Evolutionary conservation across 1,140 invertebrate species (phyloP).

Genomic region (Drusus annulatus): DNA sequence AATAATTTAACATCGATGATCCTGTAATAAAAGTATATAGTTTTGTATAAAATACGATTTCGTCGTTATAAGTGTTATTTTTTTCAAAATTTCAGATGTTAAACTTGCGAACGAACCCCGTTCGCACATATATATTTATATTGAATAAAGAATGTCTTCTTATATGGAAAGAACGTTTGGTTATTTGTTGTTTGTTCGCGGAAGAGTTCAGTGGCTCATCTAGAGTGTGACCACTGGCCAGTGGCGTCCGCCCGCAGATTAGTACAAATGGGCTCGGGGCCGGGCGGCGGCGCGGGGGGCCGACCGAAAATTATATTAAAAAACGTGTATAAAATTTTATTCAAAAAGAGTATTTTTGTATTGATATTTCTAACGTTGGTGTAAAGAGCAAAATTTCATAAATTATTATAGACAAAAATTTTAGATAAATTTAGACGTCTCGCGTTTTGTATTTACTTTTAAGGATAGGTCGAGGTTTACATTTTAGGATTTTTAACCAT

Average conservation of each 20-base stretch:
- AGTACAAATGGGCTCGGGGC: constrained; percentile 66
- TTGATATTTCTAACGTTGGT: constrained; percentile 73
- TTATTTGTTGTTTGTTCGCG: too few relatives aligned
- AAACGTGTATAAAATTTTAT: constrained; percentile 72
- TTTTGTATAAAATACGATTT: constrained; percentile 60
- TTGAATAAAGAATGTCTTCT: constrained; percentile 46
- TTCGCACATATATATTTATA: constrained; percentile 59
- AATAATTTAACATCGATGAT: constrained; percentile 59
- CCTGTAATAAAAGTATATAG: constrained; percentile 60
- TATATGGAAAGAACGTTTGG: constrained; percentile 41
- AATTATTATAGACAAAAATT: constrained; percentile 67
- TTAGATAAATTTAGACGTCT: constrained; percentile 73
- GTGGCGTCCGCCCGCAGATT: constrained; percentile 61
- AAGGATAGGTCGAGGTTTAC: constrained; percentile 62
- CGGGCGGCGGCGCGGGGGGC: constrained; percentile 46
- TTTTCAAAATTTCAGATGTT: constrained; percentile 60
- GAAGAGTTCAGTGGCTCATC: too few relatives aligned
- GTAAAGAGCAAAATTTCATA: constrained; percentile 73
- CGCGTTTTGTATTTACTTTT: constrained; percentile 74
- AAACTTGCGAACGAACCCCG: constrained; percentile 50
- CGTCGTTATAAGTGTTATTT: constrained; percentile 60
- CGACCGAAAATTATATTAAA: constrained; percentile 55
- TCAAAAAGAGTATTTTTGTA: constrained; percentile 74
- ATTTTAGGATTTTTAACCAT: constrained; percentile 67
- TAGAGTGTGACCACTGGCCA: constrained; percentile 31